Base-by-base conservation (phyloP, 1,140 invertebrate genomes). In the Steinernema feltiae region DNA sequence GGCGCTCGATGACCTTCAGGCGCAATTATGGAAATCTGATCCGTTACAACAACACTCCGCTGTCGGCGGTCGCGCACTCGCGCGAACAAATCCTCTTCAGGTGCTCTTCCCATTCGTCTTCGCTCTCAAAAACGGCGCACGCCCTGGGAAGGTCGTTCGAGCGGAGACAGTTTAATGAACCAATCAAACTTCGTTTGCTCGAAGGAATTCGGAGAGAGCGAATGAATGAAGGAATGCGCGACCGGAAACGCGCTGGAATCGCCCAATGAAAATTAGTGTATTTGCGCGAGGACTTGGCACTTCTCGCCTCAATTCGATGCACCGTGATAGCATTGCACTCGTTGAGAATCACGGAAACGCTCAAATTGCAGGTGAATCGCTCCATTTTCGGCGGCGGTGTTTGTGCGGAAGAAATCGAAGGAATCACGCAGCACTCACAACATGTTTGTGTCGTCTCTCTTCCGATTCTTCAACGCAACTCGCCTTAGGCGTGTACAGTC, bases 1-100 rank as follows among this genome's bases (percentile, higher is more conserved):
- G 2, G 24, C 53, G 12, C 53, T 3, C 53, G 3, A 27, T 63
- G 53, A 63, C 53, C 53, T 63, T 63, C 53, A 63, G 53, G 53
- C 53, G 53, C 24, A 63, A 63, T 63, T 63, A 63, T 63, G 24
- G 53, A 63, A 63, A 63, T 63, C 53, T n/a, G 53, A 63, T 63
- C 53, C 53, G 53, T 63, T 63, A 63, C 53, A 63, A 63, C 53
- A 63, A 63, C 53, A 63, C 7, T 46, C 12, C 53, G 53, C 18
- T 18, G 7, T 41, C 53, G 53, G 24, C 53, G 53, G 53, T 15
- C 7, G 7, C 7, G 41, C 41, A n/a, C 7, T 46, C 41, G 41
- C 41, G 41, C 41, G 41, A 46, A 46, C 41, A 46, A 46, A 46
- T 46, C 24, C 53, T 63, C 53, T 27, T 41, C 53, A 27, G 53